These are phyloP conservation scores for Apotomis betuletana DNA, from an alignment of 2,888 invertebrate species.

Conservation along the genomic window DNA sequence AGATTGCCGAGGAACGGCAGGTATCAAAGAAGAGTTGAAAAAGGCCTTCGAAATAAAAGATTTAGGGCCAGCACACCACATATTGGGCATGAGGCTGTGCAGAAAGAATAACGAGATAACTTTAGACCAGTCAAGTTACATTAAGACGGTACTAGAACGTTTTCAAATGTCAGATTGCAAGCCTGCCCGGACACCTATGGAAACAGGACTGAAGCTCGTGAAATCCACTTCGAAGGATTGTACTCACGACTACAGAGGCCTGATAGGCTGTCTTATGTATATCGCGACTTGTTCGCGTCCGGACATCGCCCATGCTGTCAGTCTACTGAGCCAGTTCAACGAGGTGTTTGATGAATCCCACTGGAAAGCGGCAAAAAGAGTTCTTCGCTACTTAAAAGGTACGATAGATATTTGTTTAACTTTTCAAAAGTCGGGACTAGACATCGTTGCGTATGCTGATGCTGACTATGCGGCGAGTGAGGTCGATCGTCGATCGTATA, in stretches of 20 bases:
- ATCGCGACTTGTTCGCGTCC: background rate
- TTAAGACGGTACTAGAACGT: conserved; percentile 14
- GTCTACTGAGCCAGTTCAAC: background rate
- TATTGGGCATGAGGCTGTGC: conserved; percentile 6
- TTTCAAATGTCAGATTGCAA: conserved; percentile 17
- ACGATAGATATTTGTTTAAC: too few relatives aligned
- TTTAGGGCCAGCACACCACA: conserved; percentile 7
- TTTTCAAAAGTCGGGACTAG: too few relatives aligned
- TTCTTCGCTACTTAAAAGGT: too few relatives aligned
- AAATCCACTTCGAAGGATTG: conserved; percentile 5
- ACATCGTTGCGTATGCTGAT: too few relatives aligned
- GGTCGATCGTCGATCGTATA: too few relatives aligned
- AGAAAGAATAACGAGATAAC: conserved; percentile 11
- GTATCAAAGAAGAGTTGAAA: background rate
- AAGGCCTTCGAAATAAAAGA: conserved; percentile 9
- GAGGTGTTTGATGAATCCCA: background rate
- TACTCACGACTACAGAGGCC: background rate
- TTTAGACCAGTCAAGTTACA: conserved; percentile 15
- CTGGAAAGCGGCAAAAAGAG: background rate
- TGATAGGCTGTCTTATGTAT: background rate
- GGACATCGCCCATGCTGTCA: background rate
- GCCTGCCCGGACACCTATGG: background rate
- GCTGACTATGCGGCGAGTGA: too few relatives aligned
- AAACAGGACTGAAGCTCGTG: conserved; percentile 3
- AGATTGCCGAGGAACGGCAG: background rate